These are phyloP conservation scores for Chelidonichthys spinosus DNA, from an alignment of 2,797 vertebrate genomes.

Conservation along the genomic window DNA sequence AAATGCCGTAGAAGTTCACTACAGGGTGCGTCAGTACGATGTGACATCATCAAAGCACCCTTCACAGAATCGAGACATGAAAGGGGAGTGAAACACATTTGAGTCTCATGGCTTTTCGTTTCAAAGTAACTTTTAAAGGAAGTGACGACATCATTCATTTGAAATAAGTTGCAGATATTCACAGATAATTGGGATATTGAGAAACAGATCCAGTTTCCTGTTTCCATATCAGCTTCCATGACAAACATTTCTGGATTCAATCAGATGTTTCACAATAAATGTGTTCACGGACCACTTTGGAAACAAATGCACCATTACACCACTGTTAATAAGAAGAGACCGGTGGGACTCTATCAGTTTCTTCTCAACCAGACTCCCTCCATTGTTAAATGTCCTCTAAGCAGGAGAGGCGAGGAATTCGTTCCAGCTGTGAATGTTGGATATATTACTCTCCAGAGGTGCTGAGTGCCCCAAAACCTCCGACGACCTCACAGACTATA, in stretches of 20 bases:
- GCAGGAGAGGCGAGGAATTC: slow-evolving; percentile 20
- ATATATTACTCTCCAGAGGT: slow-evolving; percentile 35
- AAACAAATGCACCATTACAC: not conserved
- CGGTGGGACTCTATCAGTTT: slow-evolving; percentile 8
- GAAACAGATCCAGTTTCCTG: not conserved
- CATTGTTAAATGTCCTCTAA: slow-evolving; percentile 13
- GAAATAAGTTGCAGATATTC: not conserved
- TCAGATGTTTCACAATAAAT: not conserved
- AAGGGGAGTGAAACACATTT: not conserved
- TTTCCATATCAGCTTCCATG: not conserved
- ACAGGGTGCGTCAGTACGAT: too few species aligned
- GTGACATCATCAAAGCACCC: too few species aligned
- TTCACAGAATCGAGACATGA: not conserved
- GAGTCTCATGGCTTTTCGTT: not conserved
- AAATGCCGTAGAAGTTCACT: not conserved
- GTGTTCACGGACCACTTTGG: not conserved
- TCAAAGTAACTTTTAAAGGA: not conserved
- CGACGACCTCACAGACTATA: slow-evolving; percentile 8
- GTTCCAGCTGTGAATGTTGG: slow-evolving; percentile 51
- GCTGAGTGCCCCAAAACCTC: not conserved
- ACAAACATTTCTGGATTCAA: slow-evolving; percentile 6
- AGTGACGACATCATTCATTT: not conserved
- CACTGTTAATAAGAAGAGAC: slow-evolving; percentile 7
- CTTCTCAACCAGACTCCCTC: slow-evolving; percentile 16
- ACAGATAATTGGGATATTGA: not conserved